Base-by-base conservation (phyloP, 2,888 invertebrate species). In the Endomychus coccineus region DNA sequence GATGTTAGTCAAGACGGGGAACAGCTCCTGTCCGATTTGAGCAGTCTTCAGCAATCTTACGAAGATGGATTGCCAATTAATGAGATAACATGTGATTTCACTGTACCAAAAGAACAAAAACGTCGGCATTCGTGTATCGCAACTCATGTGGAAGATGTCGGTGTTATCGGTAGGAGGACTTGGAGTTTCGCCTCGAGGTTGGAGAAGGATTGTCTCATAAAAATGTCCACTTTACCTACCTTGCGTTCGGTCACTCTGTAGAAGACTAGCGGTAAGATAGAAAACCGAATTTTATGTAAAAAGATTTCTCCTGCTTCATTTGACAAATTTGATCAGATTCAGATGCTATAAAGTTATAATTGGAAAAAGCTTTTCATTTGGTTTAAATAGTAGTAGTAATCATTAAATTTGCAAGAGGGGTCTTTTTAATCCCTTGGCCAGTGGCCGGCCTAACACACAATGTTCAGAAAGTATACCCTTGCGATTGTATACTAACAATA, bases 1-100 rank as follows among this genome's bases (percentile, higher is more conserved):
- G 76, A 75, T 56, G 59, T 71, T 48, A 64, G 68, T 45, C 71
- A 72, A 54, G 77, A 77, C 53, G 77, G 76, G 58, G 77, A 77
- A 58, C 74, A 76, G 64, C 62, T 78, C 56, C 64, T 77, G 51
- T 68, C 71, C 19, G 77, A 77, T 57, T 67, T 78, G 46, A 70
- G 73, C 58, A 71, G 69, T 50, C 67, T 74, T 54, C 74, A 72
- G 56, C 68, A 69, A 49, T 62, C 62, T 43, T 71, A 71, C 60
- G 65, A 68, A 55, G 63, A 60, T 41, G 60, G 54, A 28, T 39
- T 53, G 46, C 54, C 50, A 16, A 43, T 50, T 27, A 47, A 55
- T 13, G 58, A 61, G 42, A 41, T 52, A 7, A 53, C 48, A 27
- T 59, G 50, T 45, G 55, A 61, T 45, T 48, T 59, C 29, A 45